Base-by-base conservation (phyloP, 2,888 invertebrate species). In the Leucophora obtusa region DNA sequence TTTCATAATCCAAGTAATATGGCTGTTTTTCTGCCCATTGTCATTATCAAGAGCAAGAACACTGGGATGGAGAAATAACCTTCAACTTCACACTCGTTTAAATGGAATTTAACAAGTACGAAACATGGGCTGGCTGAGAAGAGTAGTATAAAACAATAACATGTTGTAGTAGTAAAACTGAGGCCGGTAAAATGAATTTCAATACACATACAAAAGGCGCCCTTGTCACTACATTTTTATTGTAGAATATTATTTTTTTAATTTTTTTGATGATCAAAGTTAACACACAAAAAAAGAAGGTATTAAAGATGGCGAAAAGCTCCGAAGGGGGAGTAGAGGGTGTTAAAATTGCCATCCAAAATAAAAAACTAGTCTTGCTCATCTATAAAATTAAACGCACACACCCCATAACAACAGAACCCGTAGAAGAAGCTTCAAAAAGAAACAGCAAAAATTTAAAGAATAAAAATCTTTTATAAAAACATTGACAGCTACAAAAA, bases 161-260 rank as follows among this genome's bases (percentile, higher is more conserved):
- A 4, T 4, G 28, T 6, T 28, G 28, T 28, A 1, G 2, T 28
- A 11, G 14, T 10, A 56, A n/a, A n/a, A 56, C 28, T 28, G 17
- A 24, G 15, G 50, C 62, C 65, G 63, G 6, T 51, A 65, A 54
- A 24, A 43, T 66, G 11, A 54, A 56, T 38, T 38, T 38, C 10
- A 11, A 38, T 56, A 17, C 54, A 7, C n/a, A 72, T 62, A 50
- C 38, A 65, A 73, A 28, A 43, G 75, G 82, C 84, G 85, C 85
- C 86, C 86, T 86, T 86, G 86, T 84, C 84, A 85, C 86, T 86
- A 87, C 82, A 86, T 86, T 84, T 85, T 33, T 43, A 10, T n/a
- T n/a, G 14, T n/a, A 28, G 28, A 14, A n/a, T 47, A 63, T 50
- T 18, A 51, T 18, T 35, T 28, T 51, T 11, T 51, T 7, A n/a